Evolutionary conservation across 1,140 invertebrate genomes (phyloP).

Genomic region (Aporrectodea caliginosa): DNA sequence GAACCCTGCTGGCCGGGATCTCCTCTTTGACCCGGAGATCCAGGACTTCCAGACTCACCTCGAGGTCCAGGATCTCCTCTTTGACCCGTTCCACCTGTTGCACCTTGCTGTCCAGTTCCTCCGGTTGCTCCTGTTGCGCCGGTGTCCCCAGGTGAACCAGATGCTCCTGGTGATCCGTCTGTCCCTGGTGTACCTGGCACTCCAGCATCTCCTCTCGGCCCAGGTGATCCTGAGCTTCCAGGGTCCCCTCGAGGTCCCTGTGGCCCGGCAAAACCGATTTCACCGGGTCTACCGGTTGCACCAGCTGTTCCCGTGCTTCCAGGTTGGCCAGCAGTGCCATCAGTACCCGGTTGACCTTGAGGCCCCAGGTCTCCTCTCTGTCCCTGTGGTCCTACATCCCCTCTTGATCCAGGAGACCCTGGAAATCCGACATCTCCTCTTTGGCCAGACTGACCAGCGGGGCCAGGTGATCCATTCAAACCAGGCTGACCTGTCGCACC

Average conservation of each 20-base stretch:
- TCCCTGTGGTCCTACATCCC: conserved; percentile 1
- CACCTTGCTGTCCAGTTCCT: conserved; percentile 20
- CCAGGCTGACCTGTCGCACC: conserved; percentile 24
- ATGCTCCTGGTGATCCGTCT: conserved; percentile 15
- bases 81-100: background rate
- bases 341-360: conserved; percentile 1
- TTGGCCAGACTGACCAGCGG: conserved; percentile 7
- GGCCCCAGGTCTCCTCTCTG: background rate
- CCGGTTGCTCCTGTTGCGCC: conserved; percentile 13
- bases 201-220: conserved; percentile 23
- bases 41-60: background rate
- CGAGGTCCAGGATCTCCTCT: background rate
- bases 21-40: background rate
- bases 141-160: conserved; percentile 6
- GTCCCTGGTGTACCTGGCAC: conserved; percentile 11
- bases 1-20: background rate
- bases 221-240: conserved; percentile 18
- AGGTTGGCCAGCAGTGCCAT: conserved; percentile 16
- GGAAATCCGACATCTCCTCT: background rate
- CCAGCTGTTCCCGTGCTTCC: conserved; percentile 9
- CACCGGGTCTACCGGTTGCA: conserved; percentile 10
- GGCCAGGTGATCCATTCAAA: conserved; percentile 10
- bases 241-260: conserved; percentile 19
- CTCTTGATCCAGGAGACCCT: background rate
- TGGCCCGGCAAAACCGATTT: conserved; percentile 15